Base-by-base conservation (phyloP, 2,113 vertebrate species). In the Corvus hawaiiensis region DNA sequence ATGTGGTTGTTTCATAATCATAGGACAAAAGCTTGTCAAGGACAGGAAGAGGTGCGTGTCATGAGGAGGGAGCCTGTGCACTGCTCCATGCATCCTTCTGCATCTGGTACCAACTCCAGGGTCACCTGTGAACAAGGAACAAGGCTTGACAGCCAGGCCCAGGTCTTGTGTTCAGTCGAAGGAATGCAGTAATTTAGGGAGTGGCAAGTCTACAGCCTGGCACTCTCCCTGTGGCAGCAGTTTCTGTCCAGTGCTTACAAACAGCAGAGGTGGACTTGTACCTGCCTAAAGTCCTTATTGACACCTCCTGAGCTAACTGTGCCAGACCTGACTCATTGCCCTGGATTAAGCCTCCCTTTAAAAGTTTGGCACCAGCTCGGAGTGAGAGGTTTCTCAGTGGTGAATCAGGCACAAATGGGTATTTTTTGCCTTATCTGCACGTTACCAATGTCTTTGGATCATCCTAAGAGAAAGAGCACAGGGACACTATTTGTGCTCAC, bases 1-100 rank as follows among this genome's bases (percentile, higher is more conserved):
- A 4, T 7, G 20, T 10, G 43, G 14, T 24, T 55, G 12, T 19
- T 63, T 93, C 43, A 43, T 18, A 62, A 37, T 23, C 39, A 37
- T 33, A 16, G 89, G 49, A 72, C 18, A 63, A 18, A 78, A 82
- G 16, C n/a, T 79, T 71, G 58, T 32, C 16, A 27, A 62, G n/a
- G 27, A 26, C 28, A n/a, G 28, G 23, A 67, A 62, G 33, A 64
- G n/a, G 16, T 0, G 0, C 0, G 0, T 7, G 17, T 32, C 61
- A 6, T 10, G 37, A 37, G 12, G 18, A 84, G 18, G 26, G 51
- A 67, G 44, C 13, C 33, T 3, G 3, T 55, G 16, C 28, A 41
- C 32, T 7, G 0, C 41, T 24, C 59, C 0, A 0, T 41, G 49
- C 46, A 13, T n/a, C 32, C 43, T 51, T 55, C 48, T 83, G n/a